A percentile compares a stretch with the other conserved stretches of the same genome.
These are phyloP conservation scores for Pantherophis alleghaniensis DNA, from an alignment of 2,797 vertebrate species.

Conservation along the genomic window DNA sequence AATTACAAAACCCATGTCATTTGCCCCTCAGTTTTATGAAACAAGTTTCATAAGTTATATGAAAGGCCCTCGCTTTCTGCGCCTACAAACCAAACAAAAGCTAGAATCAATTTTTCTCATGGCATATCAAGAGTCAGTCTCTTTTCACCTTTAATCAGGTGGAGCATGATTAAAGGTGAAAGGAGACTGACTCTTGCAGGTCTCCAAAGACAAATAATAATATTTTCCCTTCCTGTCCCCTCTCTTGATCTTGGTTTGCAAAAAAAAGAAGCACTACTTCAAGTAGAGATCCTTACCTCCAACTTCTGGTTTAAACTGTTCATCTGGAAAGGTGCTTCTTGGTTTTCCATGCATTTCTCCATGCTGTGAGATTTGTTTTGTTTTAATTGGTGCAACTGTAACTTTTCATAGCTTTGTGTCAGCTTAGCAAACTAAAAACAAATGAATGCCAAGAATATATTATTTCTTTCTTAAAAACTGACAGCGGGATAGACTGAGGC, in stretches of 20 bases:
- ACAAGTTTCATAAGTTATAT: background rate
- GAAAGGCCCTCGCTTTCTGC: background rate
- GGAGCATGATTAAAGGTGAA: background rate
- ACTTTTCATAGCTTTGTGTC: conserved; percentile 72
- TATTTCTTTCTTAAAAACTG: conserved; percentile 22
- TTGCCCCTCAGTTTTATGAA: background rate
- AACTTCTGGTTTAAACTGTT: conserved; percentile 63
- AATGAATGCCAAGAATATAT: conserved; percentile 27
- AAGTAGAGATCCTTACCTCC: conserved; percentile 66
- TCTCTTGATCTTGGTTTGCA: no score
- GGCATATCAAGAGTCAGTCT: background rate
- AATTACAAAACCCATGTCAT: no score
- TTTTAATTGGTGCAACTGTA: conserved; percentile 67
- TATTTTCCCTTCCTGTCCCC: background rate
- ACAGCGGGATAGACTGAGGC: conserved; percentile 35
- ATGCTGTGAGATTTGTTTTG: conserved; percentile 48
- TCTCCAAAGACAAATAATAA: background rate
- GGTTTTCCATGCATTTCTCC: conserved; percentile 39
- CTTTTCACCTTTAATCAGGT: no score
- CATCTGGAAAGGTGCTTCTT: conserved; percentile 53
- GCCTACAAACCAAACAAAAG: background rate
- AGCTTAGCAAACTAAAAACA: conserved; percentile 73
- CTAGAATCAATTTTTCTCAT: background rate
- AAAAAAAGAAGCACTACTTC: background rate
- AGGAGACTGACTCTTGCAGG: background rate